Evolutionary conservation across 92 coral and sea anemone species (phyloP).

Genomic region (Epizoanthus stellaris): DNA sequence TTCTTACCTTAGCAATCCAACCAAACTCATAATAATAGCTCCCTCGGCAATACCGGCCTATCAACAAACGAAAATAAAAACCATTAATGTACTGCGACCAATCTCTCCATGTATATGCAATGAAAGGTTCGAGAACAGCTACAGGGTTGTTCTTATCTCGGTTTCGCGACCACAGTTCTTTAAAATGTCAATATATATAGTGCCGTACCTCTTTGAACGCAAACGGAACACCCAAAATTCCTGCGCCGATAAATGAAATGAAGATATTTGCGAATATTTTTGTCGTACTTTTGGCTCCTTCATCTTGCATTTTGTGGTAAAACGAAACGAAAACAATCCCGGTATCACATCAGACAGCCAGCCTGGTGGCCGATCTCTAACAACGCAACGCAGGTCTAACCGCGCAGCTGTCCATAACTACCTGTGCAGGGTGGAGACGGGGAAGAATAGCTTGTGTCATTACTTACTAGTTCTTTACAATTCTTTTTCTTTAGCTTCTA

Average conservation of each 20-base stretch:
- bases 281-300: conserved; percentile 91
- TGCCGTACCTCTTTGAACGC: conserved; percentile 92
- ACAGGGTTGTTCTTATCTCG: neutral
- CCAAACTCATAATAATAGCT: conserved; percentile 79
- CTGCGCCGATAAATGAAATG: conserved; percentile 99
- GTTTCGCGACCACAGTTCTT: neutral
- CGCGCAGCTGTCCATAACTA: neutral
- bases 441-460: too few relatives aligned
- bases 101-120: neutral
- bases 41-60: conserved; percentile 97
- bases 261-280: conserved; percentile 97
- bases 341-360: neutral
- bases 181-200: neutral
- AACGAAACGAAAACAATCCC: conserved; percentile 11
- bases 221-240: conserved; percentile 97
- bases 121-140: too few relatives aligned
- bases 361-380: neutral
- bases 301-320: conserved; percentile 64
- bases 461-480: too few relatives aligned
- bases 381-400: conserved; percentile 1
- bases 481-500: too few relatives aligned
- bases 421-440: conserved; percentile 23
- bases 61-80: neutral
- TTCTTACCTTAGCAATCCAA: conserved; percentile 90
- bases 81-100: neutral